Percentiles rank a stretch among this genome's conserved stretches.
These are phyloP conservation scores for Ptilodon capucinus DNA, from an alignment of 2,888 invertebrate species.

Conservation along the genomic window DNA sequence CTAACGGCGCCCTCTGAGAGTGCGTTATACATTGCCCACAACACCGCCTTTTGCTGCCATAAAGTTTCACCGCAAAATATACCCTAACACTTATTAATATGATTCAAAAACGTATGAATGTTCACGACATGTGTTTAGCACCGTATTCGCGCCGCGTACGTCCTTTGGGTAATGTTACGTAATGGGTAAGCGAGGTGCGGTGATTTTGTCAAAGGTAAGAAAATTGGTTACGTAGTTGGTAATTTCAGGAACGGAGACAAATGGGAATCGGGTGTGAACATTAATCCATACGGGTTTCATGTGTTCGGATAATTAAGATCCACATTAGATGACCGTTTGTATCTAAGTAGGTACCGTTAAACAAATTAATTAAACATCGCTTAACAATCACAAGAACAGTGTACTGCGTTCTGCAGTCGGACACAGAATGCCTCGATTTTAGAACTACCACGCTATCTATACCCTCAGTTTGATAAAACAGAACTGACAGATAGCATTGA, in stretches of 20 bases:
- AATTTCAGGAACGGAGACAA: slow-evolving; percentile 63
- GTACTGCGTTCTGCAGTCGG: background rate
- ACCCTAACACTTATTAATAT: slow-evolving; percentile 65
- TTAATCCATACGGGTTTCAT: slow-evolving; percentile 25
- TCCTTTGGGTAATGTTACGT: slow-evolving; percentile 81
- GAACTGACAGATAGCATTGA: no score
- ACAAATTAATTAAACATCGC: no score
- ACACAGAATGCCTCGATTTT: no score
- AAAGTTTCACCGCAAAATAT: slow-evolving; percentile 49
- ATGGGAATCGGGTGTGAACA: slow-evolving; percentile 61
- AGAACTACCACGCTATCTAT: no score
- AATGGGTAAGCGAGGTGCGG: slow-evolving; percentile 69
- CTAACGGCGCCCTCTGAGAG: slow-evolving; percentile 59
- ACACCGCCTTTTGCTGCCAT: slow-evolving; percentile 51
- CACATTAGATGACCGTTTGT: no score
- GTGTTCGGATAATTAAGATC: no score
- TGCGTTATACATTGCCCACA: slow-evolving; percentile 53
- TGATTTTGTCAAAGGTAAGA: slow-evolving; percentile 82
- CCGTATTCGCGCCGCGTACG: slow-evolving; percentile 71
- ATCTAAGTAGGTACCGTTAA: no score
- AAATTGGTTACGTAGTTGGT: slow-evolving; percentile 79
- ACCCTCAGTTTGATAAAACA: no score
- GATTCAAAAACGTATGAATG: slow-evolving; percentile 56
- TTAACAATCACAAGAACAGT: background rate
- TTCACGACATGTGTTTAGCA: slow-evolving; percentile 45